These are phyloP conservation scores for Chrysodeixis includens DNA, from an alignment of 2,888 invertebrate genomes.

Conservation along the genomic window DNA sequence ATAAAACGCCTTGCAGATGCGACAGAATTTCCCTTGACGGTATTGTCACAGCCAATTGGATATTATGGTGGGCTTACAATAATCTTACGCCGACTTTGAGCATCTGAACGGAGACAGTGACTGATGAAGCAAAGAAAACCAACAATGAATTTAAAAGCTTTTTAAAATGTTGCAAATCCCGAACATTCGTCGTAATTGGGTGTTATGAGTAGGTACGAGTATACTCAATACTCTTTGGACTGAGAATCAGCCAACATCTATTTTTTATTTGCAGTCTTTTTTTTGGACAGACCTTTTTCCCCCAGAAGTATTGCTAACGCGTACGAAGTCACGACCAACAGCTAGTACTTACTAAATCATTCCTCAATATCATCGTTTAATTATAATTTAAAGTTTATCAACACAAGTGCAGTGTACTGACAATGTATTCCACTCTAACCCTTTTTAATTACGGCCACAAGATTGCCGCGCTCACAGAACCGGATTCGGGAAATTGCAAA, in stretches of 20 bases:
- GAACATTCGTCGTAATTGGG: too few species aligned
- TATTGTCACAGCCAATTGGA: background rate
- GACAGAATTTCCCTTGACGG: constrained; percentile 39
- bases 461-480: constrained; percentile 44
- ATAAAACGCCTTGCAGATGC: constrained; percentile 6
- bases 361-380: constrained; percentile 11
- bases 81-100: background rate
- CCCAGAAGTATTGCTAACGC: too few species aligned
- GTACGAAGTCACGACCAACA: too few species aligned
- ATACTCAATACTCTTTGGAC: too few species aligned
- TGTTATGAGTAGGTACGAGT: too few species aligned
- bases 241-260: too few species aligned
- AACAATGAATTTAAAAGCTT: background rate
- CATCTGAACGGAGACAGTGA: background rate
- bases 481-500: constrained; percentile 10
- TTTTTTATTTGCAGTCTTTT: too few species aligned
- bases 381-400: constrained; percentile 26
- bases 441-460: constrained; percentile 47
- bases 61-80: background rate
- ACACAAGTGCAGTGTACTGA: constrained; percentile 18
- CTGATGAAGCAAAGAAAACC: background rate
- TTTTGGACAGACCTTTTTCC: too few species aligned
- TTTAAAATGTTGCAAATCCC: too few species aligned
- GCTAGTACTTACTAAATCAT: too few species aligned
- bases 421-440: constrained; percentile 31